Evolutionary conservation across 2,797 vertebrate genomes (phyloP).

Genomic region (Champsocephalus gunnari): DNA sequence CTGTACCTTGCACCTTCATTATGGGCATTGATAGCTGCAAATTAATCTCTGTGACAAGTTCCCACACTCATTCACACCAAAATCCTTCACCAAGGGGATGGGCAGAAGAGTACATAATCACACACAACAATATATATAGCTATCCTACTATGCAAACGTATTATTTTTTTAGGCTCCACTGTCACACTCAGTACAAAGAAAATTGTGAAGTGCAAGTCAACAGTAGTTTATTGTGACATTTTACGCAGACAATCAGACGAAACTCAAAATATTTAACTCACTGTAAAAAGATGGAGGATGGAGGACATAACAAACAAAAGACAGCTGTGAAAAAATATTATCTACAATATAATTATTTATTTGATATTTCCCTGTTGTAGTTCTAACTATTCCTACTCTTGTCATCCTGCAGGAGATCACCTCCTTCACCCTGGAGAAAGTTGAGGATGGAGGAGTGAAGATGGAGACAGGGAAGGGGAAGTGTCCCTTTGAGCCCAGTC

Average conservation of each 20-base stretch:
- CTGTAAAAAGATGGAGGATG: no score
- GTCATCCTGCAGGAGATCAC: slow-evolving; percentile 80
- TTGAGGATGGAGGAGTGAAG: slow-evolving; percentile 74
- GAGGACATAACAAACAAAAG: background rate
- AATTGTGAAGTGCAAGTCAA: no score
- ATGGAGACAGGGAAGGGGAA: slow-evolving; percentile 91
- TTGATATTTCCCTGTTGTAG: background rate
- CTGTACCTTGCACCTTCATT: background rate
- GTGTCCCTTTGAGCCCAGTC: slow-evolving; percentile 92
- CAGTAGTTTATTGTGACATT: slow-evolving; percentile 6
- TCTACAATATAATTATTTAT: slow-evolving; percentile 1
- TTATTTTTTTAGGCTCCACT: no score
- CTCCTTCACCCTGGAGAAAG: slow-evolving; percentile 83
- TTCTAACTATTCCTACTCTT: slow-evolving; percentile 7
- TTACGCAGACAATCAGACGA: slow-evolving; percentile 2
- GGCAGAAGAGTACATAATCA: background rate
- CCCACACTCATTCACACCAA: slow-evolving; percentile 34
- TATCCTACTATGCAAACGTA: no score
- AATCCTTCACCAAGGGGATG: slow-evolving; percentile 16
- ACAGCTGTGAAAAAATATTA: background rate
- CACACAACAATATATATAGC: no score
- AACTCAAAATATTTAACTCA: no score
- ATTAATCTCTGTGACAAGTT: slow-evolving; percentile 16
- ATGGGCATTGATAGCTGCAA: slow-evolving; percentile 6
- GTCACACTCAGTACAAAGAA: no score